Evolutionary conservation across 2,797 vertebrate species (phyloP).

Genomic region (Cryptoblepharus egeriae): DNA sequence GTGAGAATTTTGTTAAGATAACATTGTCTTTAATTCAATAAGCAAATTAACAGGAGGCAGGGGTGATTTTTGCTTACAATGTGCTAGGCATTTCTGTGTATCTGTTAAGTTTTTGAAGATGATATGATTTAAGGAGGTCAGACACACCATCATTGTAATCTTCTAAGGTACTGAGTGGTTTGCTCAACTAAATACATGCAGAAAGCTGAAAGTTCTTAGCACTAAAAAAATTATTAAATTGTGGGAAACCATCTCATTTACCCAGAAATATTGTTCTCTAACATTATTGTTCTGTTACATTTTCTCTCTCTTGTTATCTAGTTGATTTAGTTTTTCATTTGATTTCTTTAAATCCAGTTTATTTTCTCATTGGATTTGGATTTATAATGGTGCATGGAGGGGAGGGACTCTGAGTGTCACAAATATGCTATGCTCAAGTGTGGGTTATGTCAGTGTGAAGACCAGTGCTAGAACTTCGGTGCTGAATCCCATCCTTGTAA

Average conservation of each 20-base stretch:
- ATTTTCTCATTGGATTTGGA: neutral
- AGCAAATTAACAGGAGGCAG: constrained; percentile 32
- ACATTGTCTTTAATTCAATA: constrained; percentile 30
- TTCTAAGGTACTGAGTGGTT: neutral
- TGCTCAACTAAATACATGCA: constrained; percentile 33
- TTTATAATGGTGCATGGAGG: neutral
- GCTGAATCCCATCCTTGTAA: too few relatives aligned
- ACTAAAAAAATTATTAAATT: neutral
- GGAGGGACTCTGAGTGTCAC: too few relatives aligned
- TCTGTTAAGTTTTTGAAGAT: constrained; percentile 23
- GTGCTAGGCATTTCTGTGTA: constrained; percentile 2
- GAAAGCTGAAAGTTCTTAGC: constrained; percentile 32
- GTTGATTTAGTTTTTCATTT: neutral
- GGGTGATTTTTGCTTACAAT: neutral
- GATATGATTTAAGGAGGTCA: constrained; percentile 20
- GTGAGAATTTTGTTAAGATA: neutral
- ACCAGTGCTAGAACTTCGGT: too few relatives aligned
- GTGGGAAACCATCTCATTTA: constrained; percentile 29
- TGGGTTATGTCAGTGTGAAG: too few relatives aligned
- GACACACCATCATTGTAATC: constrained; percentile 26
- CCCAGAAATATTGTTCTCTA: neutral
- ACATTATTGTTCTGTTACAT: neutral
- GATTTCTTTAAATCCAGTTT: constrained; percentile 10
- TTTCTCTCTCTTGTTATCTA: neutral
- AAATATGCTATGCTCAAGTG: too few relatives aligned